phyloP scores from a whole-genome alignment of 2,797 vertebrate genomes.

The Hippopotamyrus pictus region DNA sequence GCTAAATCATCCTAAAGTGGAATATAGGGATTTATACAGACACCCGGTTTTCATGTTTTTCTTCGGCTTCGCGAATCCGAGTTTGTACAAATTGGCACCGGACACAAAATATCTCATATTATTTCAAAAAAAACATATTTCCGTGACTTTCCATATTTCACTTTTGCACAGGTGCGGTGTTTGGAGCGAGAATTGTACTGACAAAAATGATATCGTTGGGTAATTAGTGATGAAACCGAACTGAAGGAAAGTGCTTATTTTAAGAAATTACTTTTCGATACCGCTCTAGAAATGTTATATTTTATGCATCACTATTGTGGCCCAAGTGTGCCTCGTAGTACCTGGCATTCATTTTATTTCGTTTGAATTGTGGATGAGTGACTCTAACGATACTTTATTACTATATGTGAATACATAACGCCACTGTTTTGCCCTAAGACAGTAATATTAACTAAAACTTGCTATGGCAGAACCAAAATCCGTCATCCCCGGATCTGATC shows the following conservation, averaged over 20 bases:
- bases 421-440: background rate
- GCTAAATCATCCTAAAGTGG: constrained; percentile 5
- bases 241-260: background rate
- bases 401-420: background rate
- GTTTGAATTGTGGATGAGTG: background rate
- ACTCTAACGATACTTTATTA: background rate
- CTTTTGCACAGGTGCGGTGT: constrained; percentile 3
- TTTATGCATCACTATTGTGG: background rate
- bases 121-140: background rate
- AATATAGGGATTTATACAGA: constrained; percentile 6
- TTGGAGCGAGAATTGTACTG: background rate
- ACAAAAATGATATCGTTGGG: background rate
- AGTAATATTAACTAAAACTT: background rate
- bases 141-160: background rate
- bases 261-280: background rate
- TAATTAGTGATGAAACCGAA: background rate
- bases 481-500: background rate
- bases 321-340: background rate
- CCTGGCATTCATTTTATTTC: background rate
- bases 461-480: background rate
- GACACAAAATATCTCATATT: background rate
- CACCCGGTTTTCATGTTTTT: constrained; percentile 1
- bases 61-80: background rate
- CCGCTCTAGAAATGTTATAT: background rate
- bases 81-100: constrained; percentile 8